Evolutionary conservation across 2,113 vertebrate species (phyloP), one percentile per base, ranked within the genome.

Genomic region (Rhabdornis inornatus): DNA sequence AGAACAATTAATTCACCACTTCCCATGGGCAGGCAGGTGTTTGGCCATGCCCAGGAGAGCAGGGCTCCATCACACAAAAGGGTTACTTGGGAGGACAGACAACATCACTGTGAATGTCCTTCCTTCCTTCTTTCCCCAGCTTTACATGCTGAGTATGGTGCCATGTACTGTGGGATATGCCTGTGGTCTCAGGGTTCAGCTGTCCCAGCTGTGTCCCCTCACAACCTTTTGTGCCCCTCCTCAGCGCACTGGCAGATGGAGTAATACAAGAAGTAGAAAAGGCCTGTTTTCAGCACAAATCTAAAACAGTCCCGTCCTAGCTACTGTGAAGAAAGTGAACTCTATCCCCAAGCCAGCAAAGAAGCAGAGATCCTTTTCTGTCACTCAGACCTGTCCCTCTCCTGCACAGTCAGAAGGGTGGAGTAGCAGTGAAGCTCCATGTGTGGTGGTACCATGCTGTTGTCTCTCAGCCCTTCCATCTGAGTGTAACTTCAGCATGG

Each of bases 61-160:
- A 39, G 40, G 20, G 20, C 40, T 61, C 10, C 16, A 16, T 72
- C 53, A 37, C 14, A 21, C 2, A 0, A 16, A n/a, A 4, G 0
- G 7, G 40, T 56, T 49, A 30, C 40, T 55, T 66, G 35, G 47
- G 35, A 68, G 31, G 59, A 39, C 47, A 83, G 22, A 35, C 17
- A 3, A 52, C 3, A 1, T 87, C n/a, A 33, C 13, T 30, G 7
- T 11, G n/a, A 79, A 52, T 6, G 4, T 52, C 7, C 10, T 7
- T 7, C 31, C 24, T 63, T 35, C 21, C 49, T 40, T 42, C 52
- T 37, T 65, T 6, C 8, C 44, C 31, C 28, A 45, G 39, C 10
- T 68, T 66, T 60, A 39, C 24, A 5, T n/a, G 60, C 33, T 19
- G 23, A 2, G 1, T 23, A 3, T 24, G 52, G 10, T 72, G 31